These are phyloP conservation scores for Phortica variegata DNA, from an alignment of 1,140 invertebrate species.

Conservation along the genomic window DNA sequence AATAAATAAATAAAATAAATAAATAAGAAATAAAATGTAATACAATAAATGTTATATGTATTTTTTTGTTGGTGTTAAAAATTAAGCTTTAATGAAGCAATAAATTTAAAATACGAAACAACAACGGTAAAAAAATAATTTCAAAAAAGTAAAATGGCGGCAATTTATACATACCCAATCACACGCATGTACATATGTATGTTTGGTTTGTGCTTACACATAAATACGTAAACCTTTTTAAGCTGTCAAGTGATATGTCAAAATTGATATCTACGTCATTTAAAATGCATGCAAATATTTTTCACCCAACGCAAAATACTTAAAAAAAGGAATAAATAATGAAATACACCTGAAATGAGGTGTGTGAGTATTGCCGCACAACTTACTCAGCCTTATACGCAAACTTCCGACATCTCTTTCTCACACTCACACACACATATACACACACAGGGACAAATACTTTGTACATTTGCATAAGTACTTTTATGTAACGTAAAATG, in stretches of 20 bases:
- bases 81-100: constrained; percentile 54
- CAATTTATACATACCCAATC: neutral
- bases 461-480: constrained; percentile 49
- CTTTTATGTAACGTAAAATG: constrained; percentile 53
- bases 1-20: neutral
- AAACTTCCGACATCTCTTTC: too few relatives aligned
- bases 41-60: too few relatives aligned
- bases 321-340: constrained; percentile 15
- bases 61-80: constrained; percentile 25
- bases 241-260: constrained; percentile 55
- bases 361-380: too few relatives aligned
- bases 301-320: too few relatives aligned
- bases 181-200: constrained; percentile 2
- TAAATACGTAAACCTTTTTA: constrained; percentile 55
- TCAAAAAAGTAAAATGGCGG: neutral
- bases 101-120: constrained; percentile 47
- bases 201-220: constrained; percentile 30
- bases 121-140: constrained; percentile 8
- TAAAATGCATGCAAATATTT: constrained; percentile 52
- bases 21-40: neutral
- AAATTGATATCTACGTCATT: constrained; percentile 55
- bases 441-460: too few relatives aligned
- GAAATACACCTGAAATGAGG: neutral
- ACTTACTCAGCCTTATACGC: too few relatives aligned
- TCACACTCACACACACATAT: too few relatives aligned